Evolutionary conservation across 2,113 vertebrate genomes (phyloP).

Genomic region (Nestor notabilis): DNA sequence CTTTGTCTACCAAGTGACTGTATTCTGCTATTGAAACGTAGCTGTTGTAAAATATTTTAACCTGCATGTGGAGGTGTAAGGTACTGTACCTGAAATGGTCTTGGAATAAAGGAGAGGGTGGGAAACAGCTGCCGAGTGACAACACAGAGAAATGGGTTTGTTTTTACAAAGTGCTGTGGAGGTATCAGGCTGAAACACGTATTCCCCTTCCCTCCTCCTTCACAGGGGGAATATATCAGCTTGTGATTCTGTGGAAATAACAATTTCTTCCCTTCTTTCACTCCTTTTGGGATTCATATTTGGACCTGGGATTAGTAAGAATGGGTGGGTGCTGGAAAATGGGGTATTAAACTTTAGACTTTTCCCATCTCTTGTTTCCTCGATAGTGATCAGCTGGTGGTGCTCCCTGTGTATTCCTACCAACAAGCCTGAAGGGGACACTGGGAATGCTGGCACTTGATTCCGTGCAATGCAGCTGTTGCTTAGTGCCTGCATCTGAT

Average conservation of each 20-base stretch:
- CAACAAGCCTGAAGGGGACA: background rate
- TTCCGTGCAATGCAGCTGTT: background rate
- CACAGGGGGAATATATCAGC: background rate
- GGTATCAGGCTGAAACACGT: background rate
- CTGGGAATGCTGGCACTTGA: background rate
- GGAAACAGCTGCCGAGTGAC: background rate
- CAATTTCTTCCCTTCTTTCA: background rate
- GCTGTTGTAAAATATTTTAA: constrained; percentile 52
- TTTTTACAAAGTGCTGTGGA: background rate
- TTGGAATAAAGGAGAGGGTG: background rate
- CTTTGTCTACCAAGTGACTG: constrained; percentile 35
- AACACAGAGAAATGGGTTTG: background rate
- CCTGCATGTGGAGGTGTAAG: background rate
- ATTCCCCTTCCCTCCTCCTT: background rate
- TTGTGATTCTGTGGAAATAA: background rate
- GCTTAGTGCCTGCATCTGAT: background rate
- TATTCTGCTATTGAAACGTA: constrained; percentile 15
- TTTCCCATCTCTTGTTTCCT: background rate
- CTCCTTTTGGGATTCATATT: background rate
- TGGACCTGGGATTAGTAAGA: background rate
- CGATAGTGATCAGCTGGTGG: too few relatives aligned
- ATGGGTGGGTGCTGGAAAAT: background rate
- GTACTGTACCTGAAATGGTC: background rate
- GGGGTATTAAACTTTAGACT: background rate
- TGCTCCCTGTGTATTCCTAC: background rate